A percentile compares a stretch with the other conserved stretches of the same genome.
Conservation (phyloP, 1,140 invertebrate genomes). For the Bombyx mandarina region DNA sequence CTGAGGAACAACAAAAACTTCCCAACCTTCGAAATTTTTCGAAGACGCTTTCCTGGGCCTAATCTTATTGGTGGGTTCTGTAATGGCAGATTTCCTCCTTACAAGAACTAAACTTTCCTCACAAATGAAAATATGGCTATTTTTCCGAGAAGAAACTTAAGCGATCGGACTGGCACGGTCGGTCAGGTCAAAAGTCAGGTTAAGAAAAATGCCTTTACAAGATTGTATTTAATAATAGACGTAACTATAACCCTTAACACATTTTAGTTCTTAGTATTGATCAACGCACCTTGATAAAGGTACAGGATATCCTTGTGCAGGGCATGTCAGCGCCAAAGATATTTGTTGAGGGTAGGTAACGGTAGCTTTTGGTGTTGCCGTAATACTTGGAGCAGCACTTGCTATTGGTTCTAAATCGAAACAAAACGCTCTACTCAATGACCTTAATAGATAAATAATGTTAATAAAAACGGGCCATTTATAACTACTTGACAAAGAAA, state of each 20-base stretch:
- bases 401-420: constrained; percentile 72
- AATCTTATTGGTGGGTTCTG: constrained; percentile 80
- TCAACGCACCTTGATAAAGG: constrained; percentile 80
- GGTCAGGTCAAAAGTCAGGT: too few relatives aligned
- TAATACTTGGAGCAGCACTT: constrained; percentile 72
- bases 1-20: constrained; percentile 75
- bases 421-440: not conserved
- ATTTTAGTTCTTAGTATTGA: too few relatives aligned
- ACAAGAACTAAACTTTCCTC: too few relatives aligned
- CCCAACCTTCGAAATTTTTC: constrained; percentile 77
- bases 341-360: constrained; percentile 49
- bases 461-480: too few relatives aligned
- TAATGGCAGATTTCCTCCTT: constrained; percentile 44
- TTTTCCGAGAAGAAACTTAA: too few relatives aligned
- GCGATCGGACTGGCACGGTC: too few relatives aligned
- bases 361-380: constrained; percentile 62
- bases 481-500: constrained; percentile 3
- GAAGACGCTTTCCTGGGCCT: constrained; percentile 76
- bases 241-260: too few relatives aligned
- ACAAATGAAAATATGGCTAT: too few relatives aligned
- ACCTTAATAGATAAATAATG: too few relatives aligned
- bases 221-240: too few relatives aligned
- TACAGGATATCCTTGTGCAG: constrained; percentile 79
- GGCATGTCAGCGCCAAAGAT: constrained; percentile 74
- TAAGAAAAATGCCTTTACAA: too few relatives aligned